Evolutionary conservation across 2,113 vertebrate species (phyloP).

Genomic region (Platysteira castanea): DNA sequence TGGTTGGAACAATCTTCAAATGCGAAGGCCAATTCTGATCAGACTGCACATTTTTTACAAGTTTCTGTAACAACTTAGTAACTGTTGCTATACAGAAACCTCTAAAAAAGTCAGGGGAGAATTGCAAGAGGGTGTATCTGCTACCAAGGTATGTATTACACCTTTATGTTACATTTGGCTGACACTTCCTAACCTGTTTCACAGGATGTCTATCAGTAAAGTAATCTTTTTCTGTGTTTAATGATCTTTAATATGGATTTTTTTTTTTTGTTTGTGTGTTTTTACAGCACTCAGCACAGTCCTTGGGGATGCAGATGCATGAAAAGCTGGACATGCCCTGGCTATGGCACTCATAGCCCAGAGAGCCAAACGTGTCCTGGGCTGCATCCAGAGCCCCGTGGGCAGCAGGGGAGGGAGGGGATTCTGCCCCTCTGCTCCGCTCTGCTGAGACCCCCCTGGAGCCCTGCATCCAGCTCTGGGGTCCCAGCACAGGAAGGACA

Average conservation of each 20-base stretch:
- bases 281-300: not conserved
- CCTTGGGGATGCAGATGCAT: not conserved
- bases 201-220: not conserved
- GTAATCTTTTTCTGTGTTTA: not conserved
- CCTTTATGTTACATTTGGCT: not conserved
- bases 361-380: not conserved
- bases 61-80: not conserved
- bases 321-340: accelerated
- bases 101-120: not conserved
- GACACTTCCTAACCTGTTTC: not conserved
- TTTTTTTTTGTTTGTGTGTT: not conserved
- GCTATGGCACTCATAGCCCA: not conserved
- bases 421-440: not conserved
- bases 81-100: not conserved
- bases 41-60: not conserved
- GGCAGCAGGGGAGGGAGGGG: not conserved
- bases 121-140: not conserved
- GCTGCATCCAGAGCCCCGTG: not conserved
- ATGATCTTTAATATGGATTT: not conserved
- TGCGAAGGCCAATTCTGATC: not conserved
- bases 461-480: not conserved
- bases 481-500: accelerated
- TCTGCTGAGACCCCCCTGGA: not conserved
- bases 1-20: not conserved
- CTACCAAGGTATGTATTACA: not conserved